Percentiles rank a stretch among this genome's conserved stretches.
These are phyloP conservation scores for Macropus fuliginosus DNA, from an alignment of 2,797 vertebrate species.

Conservation along the genomic window DNA sequence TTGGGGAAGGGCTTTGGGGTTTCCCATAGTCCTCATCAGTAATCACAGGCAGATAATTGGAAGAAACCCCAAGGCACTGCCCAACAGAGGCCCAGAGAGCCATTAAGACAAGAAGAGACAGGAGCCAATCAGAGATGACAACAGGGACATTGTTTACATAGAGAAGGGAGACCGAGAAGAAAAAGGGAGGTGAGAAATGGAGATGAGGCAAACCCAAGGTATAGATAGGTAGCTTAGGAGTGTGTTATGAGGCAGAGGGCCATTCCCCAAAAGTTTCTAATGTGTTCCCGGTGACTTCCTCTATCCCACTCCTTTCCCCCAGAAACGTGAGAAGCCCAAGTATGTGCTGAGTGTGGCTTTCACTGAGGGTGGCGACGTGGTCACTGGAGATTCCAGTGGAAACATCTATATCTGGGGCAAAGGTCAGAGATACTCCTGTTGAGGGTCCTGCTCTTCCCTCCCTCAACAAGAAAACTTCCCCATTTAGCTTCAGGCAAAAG, in stretches of 20 bases:
- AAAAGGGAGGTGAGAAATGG: not conserved
- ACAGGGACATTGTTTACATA: not conserved
- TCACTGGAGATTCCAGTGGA: constrained; percentile 94
- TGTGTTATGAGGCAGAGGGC: no score
- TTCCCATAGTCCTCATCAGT: not conserved
- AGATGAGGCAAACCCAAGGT: rapidly evolving
- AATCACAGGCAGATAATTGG: not conserved
- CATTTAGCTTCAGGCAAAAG: not conserved
- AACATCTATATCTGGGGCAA: constrained; percentile 95
- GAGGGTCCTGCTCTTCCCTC: not conserved
- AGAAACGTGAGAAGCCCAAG: constrained; percentile 97
- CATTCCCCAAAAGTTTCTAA: no score
- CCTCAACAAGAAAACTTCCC: not conserved
- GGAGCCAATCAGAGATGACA: not conserved
- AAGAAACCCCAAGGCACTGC: no score
- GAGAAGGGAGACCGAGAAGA: no score
- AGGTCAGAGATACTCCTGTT: constrained; percentile 84
- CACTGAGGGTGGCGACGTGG: constrained; percentile 92
- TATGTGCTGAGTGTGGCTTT: constrained; percentile 93
- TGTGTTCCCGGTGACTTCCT: not conserved
- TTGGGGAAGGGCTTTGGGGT: not conserved
- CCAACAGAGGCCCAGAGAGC: not conserved
- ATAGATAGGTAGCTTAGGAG: not conserved
- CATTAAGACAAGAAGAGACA: not conserved
- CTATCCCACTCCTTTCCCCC: not conserved